A percentile compares a stretch with the other conserved stretches of the same genome.
Conservation (phyloP, 2,113 vertebrate genomes). For the Sceloporus undulatus region DNA sequence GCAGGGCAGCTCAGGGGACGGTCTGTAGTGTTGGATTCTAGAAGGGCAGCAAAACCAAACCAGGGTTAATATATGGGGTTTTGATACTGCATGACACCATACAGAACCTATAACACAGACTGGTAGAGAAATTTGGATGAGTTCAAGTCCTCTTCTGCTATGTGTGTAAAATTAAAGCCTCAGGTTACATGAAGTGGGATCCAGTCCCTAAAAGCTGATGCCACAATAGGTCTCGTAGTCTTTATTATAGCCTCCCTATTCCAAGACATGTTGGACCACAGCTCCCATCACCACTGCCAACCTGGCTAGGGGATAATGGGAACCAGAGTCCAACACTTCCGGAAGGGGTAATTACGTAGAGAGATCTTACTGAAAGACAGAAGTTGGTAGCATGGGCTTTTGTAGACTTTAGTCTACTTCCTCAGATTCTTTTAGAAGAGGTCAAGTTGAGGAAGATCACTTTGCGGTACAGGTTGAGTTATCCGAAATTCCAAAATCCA, state of each 20-base stretch:
- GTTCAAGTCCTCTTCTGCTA: not conserved
- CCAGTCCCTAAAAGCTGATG: not conserved
- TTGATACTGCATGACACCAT: not conserved
- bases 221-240: not conserved
- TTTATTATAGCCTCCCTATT: not conserved
- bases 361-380: too few relatives aligned
- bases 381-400: too few relatives aligned
- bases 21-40: not conserved
- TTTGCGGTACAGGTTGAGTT: not conserved
- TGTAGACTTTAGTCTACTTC: too few relatives aligned
- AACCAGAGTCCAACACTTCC: not conserved
- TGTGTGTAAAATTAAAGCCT: not conserved
- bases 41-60: not conserved
- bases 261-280: not conserved
- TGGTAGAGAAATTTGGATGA: too few relatives aligned
- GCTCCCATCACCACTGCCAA: not conserved
- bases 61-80: not conserved
- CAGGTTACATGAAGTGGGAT: not conserved
- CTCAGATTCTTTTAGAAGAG: not conserved
- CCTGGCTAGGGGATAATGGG: not conserved
- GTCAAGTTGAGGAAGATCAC: not conserved
- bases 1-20: not conserved
- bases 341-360: too few relatives aligned
- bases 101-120: not conserved
- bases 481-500: too few relatives aligned